These are phyloP conservation scores for Alces alces DNA, from an alignment of 2,113 vertebrate genomes.

Conservation along the genomic window DNA sequence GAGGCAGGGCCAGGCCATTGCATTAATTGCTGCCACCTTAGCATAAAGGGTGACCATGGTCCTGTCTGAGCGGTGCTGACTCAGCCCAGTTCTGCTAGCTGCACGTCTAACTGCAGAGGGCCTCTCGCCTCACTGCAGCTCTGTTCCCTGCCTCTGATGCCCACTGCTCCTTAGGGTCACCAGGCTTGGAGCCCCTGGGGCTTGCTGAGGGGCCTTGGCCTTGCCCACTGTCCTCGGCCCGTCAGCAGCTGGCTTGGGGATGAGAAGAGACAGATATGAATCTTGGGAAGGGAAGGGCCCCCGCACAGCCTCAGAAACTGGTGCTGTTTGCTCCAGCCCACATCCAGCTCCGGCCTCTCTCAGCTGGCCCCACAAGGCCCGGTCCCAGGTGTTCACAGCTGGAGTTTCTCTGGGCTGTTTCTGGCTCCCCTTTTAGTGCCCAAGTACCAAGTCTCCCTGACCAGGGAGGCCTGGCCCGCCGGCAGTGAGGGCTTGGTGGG, in stretches of 20 bases:
- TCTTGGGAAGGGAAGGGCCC: neutral
- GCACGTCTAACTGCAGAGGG: constrained; percentile 88
- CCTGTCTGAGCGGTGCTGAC: constrained; percentile 87
- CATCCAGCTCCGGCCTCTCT: too few relatives aligned
- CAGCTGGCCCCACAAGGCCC: neutral
- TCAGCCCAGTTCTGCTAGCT: constrained; percentile 79
- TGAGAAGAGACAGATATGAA: neutral
- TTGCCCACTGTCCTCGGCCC: neutral
- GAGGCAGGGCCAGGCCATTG: neutral
- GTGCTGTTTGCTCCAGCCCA: accelerated
- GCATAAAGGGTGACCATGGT: constrained; percentile 75
- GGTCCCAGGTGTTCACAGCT: neutral
- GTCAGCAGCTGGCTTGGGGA: neutral
- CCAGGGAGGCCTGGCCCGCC: accelerated
- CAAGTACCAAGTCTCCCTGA: neutral
- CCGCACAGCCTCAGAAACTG: accelerated
- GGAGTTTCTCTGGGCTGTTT: neutral
- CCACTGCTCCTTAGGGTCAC: accelerated
- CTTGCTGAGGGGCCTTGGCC: neutral
- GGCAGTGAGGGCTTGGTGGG: neutral
- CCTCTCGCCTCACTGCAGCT: constrained; percentile 75
- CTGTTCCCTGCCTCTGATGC: neutral
- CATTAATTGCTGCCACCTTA: constrained; percentile 67
- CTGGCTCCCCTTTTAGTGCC: neutral
- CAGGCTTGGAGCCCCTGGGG: accelerated